Base-by-base conservation (phyloP, 2,797 vertebrate species). In the Sebastes reedi region DNA sequence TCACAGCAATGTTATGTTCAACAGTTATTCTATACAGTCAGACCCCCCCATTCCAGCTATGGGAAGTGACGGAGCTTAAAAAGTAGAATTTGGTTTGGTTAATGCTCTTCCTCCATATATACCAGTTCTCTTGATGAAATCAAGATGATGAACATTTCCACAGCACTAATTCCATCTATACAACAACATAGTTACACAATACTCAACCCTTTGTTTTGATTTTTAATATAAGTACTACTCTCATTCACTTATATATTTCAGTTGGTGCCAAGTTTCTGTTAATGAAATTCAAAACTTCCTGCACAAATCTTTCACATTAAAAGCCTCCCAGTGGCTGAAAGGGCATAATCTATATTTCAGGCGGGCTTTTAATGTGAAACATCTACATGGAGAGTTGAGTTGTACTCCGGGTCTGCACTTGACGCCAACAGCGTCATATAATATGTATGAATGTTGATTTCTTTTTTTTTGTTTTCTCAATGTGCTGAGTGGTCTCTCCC, bases 401-500 rank as follows among this genome's bases (percentile, higher is more conserved):
- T 52, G 42, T 18, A 46, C 42, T 46, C 42, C 16, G 18, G 42
- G 7, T 46, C 42, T 46, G 42, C 42, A 46, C 42, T 52, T 52
- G 50, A 52, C 6, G 2, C 18, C 20, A 52, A 20, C 50, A 52
- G 20, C 3, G 42, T 18, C 42, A 18, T 18, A 18, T 46, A 46
- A 46, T 46, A 46, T 46, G 16, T 52, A 29, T 60, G 58, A 20
- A 18, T 61, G 16, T 61, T 29, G 13, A 55, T 24, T 24, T 55
- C 1, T 56, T 7, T 24, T 55, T 12, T 22, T 24, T 55, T 13
- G 5, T 55, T 8, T 6, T 8, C 13, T 62, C 20, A 32, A 6
- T 24, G 58, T 70, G 24, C 77, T 86, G 29, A 88, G 22, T 10
- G 65, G 5, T 70, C 24, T 76, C 36, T 34, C 11, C n/a, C 29